Evolutionary conservation across 2,113 vertebrate genomes (phyloP).

Genomic region (Equus quagga): DNA sequence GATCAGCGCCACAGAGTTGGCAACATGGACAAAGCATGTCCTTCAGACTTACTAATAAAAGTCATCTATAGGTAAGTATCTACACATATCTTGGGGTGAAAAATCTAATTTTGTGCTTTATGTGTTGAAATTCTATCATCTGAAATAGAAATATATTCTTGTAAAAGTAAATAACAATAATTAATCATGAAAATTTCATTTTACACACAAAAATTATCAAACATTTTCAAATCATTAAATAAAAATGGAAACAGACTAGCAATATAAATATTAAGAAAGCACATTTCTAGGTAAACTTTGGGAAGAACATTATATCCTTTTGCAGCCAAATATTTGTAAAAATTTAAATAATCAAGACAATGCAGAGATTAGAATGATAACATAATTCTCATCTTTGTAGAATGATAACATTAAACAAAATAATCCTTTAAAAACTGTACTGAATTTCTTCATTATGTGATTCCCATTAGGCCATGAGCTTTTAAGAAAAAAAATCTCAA

Average conservation of each 20-base stretch:
- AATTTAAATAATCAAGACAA: conserved; percentile 37
- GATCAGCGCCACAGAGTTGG: neutral
- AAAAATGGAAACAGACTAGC: conserved; percentile 13
- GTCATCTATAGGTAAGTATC: neutral
- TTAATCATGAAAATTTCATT: neutral
- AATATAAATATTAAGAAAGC: conserved; percentile 2
- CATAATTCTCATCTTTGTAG: neutral
- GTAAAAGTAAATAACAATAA: conserved; percentile 2
- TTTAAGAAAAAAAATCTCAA: conserved; percentile 23
- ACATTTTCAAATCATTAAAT: conserved; percentile 39
- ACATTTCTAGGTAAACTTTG: neutral
- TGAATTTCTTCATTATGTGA: conserved; percentile 23
- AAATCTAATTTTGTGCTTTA: neutral
- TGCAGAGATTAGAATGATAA: neutral
- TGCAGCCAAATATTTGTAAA: neutral
- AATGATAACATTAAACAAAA: neutral
- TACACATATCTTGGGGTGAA: neutral
- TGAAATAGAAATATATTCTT: conserved; percentile 43
- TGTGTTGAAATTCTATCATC: conserved; percentile 14
- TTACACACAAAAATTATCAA: neutral
- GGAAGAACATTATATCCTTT: neutral
- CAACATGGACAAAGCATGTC: neutral
- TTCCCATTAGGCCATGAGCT: neutral
- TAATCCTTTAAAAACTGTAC: neutral
- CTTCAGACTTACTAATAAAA: neutral